Evolutionary conservation across 2,797 vertebrate genomes (phyloP).

Genomic region (Staurois parvus): DNA sequence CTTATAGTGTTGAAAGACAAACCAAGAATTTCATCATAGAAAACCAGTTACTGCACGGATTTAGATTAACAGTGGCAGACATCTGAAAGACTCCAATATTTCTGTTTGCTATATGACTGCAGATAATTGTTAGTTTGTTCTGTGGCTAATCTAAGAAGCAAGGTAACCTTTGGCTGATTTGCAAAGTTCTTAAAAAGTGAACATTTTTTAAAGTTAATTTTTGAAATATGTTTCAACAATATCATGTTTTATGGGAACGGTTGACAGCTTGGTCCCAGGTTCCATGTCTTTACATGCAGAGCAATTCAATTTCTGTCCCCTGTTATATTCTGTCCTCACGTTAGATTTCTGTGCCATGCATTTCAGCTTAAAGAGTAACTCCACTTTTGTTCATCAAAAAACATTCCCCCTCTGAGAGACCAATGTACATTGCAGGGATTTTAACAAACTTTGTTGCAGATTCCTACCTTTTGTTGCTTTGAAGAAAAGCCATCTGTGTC

Average conservation of each 20-base stretch:
- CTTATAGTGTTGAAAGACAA: slow-evolving; percentile 27
- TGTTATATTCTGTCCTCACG: too few species aligned
- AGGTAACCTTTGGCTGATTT: neutral
- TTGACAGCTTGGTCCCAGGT: neutral
- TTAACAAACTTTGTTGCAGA: too few species aligned
- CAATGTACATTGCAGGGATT: too few species aligned
- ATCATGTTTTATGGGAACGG: neutral
- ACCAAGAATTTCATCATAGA: slow-evolving; percentile 12
- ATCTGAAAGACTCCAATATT: slow-evolving; percentile 7
- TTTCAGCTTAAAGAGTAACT: too few species aligned
- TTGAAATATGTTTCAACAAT: neutral
- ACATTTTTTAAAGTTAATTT: neutral
- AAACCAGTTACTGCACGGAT: slow-evolving; percentile 11
- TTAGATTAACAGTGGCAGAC: slow-evolving; percentile 17
- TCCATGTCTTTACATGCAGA: neutral
- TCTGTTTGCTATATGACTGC: slow-evolving; percentile 27
- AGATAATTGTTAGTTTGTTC: slow-evolving; percentile 41
- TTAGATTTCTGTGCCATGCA: too few species aligned
- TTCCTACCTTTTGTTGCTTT: too few species aligned
- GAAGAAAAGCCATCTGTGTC: too few species aligned
- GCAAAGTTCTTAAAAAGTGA: neutral
- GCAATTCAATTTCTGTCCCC: neutral
- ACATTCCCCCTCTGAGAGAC: too few species aligned
- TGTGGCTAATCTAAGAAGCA: slow-evolving; percentile 2
- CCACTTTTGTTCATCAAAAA: too few species aligned